Conservation (phyloP, 2,797 vertebrate genomes). For the Mormyrus proboscirostris region DNA sequence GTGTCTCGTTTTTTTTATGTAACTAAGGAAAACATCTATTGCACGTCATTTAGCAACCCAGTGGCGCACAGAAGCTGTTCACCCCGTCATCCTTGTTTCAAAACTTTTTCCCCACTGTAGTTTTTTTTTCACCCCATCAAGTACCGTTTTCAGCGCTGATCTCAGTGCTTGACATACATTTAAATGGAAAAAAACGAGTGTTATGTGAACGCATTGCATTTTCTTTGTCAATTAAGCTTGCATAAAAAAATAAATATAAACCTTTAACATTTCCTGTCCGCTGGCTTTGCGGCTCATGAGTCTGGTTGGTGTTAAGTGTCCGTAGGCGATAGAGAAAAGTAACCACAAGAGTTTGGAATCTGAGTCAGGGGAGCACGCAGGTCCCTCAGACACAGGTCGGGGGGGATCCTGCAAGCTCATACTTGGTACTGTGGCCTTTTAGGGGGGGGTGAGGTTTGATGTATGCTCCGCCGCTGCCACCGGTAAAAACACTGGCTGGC, state of each 20-base stretch:
- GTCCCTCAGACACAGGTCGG: constrained; percentile 81
- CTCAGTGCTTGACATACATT: constrained; percentile 45
- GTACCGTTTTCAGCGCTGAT: constrained; percentile 31
- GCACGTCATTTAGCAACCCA: constrained; percentile 76
- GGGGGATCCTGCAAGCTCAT: constrained; percentile 71
- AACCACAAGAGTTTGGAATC: background rate
- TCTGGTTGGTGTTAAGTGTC: constrained; percentile 45
- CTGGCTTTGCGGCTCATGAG: constrained; percentile 42
- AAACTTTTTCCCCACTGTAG: background rate
- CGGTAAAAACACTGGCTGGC: constrained; percentile 79
- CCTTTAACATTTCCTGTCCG: constrained; percentile 38
- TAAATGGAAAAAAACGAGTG: constrained; percentile 35
- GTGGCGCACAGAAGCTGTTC: constrained; percentile 42
- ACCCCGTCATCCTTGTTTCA: background rate
- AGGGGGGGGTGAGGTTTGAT: constrained; percentile 82
- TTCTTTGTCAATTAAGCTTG: constrained; percentile 46
- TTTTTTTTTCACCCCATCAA: background rate
- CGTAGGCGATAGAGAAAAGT: constrained; percentile 22
- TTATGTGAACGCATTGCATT: constrained; percentile 37
- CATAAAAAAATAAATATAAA: constrained; percentile 59
- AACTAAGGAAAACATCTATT: constrained; percentile 74
- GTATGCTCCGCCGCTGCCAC: constrained; percentile 72
- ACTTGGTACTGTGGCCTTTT: constrained; percentile 79
- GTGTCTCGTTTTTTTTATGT: constrained; percentile 64
- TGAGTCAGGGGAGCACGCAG: constrained; percentile 4